A percentile compares a stretch with the other conserved stretches of the same genome.
Evolutionary conservation across 2,888 invertebrate species (phyloP).

Genomic region (Drosophila phalerata): DNA sequence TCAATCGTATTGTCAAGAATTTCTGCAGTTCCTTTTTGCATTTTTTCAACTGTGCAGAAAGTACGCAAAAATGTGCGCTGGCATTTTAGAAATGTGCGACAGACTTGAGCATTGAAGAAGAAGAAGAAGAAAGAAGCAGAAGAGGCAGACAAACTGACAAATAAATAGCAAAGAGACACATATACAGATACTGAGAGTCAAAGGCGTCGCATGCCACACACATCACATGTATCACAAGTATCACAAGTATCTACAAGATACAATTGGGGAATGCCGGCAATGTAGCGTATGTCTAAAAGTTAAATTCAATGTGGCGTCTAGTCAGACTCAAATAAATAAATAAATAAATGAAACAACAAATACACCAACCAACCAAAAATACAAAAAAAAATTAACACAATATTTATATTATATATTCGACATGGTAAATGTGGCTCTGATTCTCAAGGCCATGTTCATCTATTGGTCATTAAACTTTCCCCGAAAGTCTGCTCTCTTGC

Average conservation of each 20-base stretch:
- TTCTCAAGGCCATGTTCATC: constrained; percentile 65
- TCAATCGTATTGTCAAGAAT: constrained; percentile 37
- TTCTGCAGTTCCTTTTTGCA: constrained; percentile 32
- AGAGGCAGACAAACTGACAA: constrained; percentile 7
- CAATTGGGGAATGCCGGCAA: constrained; percentile 71
- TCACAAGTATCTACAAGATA: constrained; percentile 68
- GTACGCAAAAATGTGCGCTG: constrained; percentile 63
- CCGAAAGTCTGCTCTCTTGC: constrained; percentile 22
- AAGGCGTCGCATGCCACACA: constrained; percentile 62
- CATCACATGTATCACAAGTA: too few relatives aligned
- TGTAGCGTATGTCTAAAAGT: constrained; percentile 67
- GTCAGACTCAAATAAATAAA: constrained; percentile 45
- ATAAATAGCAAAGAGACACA: constrained; percentile 46
- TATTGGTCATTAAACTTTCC: constrained; percentile 69
- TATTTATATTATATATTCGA: constrained; percentile 32
- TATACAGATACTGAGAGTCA: constrained; percentile 24
- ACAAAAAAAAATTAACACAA: constrained; percentile 62
- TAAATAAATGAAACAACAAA: constrained; percentile 39
- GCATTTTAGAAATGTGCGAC: constrained; percentile 73
- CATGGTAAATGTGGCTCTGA: constrained; percentile 58
- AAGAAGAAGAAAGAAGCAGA: background rate
- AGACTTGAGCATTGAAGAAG: constrained; percentile 49
- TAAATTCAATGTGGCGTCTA: constrained; percentile 36
- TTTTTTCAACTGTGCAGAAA: constrained; percentile 34
- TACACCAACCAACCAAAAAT: background rate